Conservation (phyloP, 2,797 vertebrate species). For the Gymnothorax reevesii region DNA sequence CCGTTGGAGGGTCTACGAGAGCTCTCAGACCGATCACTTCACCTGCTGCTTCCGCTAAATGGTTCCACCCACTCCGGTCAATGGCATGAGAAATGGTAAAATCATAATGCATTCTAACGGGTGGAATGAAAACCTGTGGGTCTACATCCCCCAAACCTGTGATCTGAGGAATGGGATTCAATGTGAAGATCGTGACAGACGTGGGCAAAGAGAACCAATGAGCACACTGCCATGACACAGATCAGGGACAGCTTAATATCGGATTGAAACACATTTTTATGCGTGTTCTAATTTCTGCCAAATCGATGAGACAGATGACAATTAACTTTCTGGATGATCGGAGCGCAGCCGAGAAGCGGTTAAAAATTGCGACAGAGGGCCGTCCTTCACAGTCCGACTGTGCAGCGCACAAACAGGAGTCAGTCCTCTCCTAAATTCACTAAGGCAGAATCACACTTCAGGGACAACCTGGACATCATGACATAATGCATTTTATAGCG, state of each 20-base stretch:
- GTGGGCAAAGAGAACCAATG: slow-evolving; percentile 43
- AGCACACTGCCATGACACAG: slow-evolving; percentile 54
- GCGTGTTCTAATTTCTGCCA: not conserved
- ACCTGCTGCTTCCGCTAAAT: too few relatives aligned
- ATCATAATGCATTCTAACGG: too few relatives aligned
- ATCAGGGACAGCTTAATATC: slow-evolving; percentile 52
- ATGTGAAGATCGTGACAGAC: too few relatives aligned
- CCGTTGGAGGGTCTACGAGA: too few relatives aligned
- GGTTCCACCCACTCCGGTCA: too few relatives aligned
- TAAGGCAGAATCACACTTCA: slow-evolving; percentile 58
- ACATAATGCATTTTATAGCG: slow-evolving; percentile 75
- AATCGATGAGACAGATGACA: not conserved
- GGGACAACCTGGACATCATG: slow-evolving; percentile 69
- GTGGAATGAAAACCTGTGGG: too few relatives aligned
- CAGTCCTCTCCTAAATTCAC: slow-evolving; percentile 42
- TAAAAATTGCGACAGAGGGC: slow-evolving; percentile 35
- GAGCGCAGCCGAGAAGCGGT: slow-evolving; percentile 24
- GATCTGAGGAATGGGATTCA: too few relatives aligned
- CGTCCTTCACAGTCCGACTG: slow-evolving; percentile 39
- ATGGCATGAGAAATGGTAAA: too few relatives aligned
- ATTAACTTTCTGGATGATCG: not conserved
- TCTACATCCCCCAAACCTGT: too few relatives aligned
- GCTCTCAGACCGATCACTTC: too few relatives aligned
- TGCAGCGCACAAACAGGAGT: slow-evolving; percentile 39
- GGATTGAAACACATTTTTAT: not conserved